A percentile compares a stretch with the other conserved stretches of the same genome.
Evolutionary conservation across 2,888 invertebrate genomes (phyloP).

Genomic region (Argyresthia albistria): DNA sequence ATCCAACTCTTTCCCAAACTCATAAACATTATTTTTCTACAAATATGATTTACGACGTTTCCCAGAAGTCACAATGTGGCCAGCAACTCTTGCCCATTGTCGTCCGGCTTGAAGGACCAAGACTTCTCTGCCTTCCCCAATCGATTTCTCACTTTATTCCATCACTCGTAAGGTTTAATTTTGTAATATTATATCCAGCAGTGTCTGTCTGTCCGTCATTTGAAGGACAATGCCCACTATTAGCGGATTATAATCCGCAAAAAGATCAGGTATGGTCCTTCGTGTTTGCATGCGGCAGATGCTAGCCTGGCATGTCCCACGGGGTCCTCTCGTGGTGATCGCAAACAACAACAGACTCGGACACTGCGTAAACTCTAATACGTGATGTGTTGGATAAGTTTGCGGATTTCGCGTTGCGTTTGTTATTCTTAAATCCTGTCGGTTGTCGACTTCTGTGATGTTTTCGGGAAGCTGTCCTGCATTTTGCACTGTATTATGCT

Average conservation of each 20-base stretch:
- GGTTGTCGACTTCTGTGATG: too few relatives aligned
- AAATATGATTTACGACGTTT: slow-evolving; percentile 54
- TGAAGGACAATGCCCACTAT: slow-evolving; percentile 67
- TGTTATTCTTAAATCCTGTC: slow-evolving; percentile 27
- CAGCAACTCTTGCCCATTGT: slow-evolving; percentile 61
- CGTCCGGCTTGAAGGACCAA: background rate
- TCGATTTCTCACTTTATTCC: too few relatives aligned
- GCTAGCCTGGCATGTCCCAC: slow-evolving; percentile 41
- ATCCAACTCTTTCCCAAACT: background rate
- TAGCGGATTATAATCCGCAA: slow-evolving; percentile 63
- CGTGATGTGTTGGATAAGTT: background rate
- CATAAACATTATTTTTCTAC: slow-evolving; percentile 17
- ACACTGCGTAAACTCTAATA: slow-evolving; percentile 9
- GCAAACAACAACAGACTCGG: slow-evolving; percentile 23
- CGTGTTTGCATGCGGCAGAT: slow-evolving; percentile 28
- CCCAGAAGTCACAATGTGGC: slow-evolving; percentile 26
- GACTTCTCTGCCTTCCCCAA: too few relatives aligned
- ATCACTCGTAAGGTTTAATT: too few relatives aligned
- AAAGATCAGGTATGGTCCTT: slow-evolving; percentile 56
- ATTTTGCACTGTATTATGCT: too few relatives aligned
- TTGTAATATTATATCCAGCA: too few relatives aligned
- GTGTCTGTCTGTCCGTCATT: slow-evolving; percentile 43
- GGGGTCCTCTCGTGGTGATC: slow-evolving; percentile 34
- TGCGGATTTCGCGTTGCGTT: slow-evolving; percentile 18
- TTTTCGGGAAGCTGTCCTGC: too few relatives aligned